Evolutionary conservation across 2,797 vertebrate species (phyloP).

Genomic region (Lagorchestes hirsutus): DNA sequence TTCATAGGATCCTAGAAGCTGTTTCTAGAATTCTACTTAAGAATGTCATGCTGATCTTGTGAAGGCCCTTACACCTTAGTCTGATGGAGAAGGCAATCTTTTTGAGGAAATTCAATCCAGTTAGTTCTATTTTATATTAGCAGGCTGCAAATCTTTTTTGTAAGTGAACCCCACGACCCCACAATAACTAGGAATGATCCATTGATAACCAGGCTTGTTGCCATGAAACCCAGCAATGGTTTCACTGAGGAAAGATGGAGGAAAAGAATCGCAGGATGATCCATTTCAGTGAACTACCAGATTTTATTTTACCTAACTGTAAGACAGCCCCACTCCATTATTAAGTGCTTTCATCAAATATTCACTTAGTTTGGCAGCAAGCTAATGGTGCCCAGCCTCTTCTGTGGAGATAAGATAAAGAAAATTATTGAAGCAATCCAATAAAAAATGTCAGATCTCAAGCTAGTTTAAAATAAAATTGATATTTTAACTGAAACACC

Average conservation of each 20-base stretch:
- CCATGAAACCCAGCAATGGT: background rate
- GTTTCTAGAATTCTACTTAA: background rate
- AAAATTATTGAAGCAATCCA: background rate
- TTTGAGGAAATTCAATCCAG: background rate
- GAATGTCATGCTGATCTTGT: background rate
- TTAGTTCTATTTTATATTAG: background rate
- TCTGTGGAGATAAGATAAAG: background rate
- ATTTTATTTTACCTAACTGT: slow-evolving; percentile 4
- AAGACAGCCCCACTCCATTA: background rate
- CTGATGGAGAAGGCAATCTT: background rate
- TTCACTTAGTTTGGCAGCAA: slow-evolving; percentile 1
- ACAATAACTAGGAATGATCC: background rate
- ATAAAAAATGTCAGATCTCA: background rate
- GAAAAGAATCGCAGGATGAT: background rate
- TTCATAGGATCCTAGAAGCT: background rate
- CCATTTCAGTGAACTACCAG: background rate
- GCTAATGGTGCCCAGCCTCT: background rate
- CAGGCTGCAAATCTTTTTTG: background rate
- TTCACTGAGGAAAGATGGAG: background rate
- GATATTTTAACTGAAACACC: background rate
- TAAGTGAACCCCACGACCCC: background rate
- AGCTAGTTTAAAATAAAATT: background rate
- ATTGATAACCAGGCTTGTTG: background rate
- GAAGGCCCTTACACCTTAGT: background rate
- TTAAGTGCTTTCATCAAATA: slow-evolving; percentile 5